phyloP scores from a whole-genome alignment of 1,140 invertebrate species.

The Caenorhabditis remanei region DNA sequence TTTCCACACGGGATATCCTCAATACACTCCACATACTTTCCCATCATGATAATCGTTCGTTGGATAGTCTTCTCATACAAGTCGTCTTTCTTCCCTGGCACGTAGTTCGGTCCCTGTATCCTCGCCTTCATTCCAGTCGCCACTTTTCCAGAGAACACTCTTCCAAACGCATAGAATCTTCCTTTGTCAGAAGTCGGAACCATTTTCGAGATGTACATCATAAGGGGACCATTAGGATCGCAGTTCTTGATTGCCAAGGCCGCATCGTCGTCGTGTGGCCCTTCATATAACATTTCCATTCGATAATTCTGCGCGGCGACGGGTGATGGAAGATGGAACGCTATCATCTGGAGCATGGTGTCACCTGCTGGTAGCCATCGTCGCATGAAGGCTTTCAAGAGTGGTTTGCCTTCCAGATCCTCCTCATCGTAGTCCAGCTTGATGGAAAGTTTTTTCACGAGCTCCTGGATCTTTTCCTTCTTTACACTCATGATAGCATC shows the following conservation, averaged over 20 bases:
- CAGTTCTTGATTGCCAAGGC: slow-evolving; percentile 87
- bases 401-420: slow-evolving; percentile 85
- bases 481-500: slow-evolving; percentile 97
- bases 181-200: slow-evolving; percentile 99
- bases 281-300: slow-evolving; percentile 98
- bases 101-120: slow-evolving; percentile 98
- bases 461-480: slow-evolving; percentile 90
- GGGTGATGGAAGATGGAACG: slow-evolving; percentile 97
- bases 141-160: slow-evolving; percentile 97
- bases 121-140: slow-evolving; percentile 93
- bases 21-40: slow-evolving; percentile 97
- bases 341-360: slow-evolving; percentile 99
- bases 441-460: slow-evolving; percentile 90
- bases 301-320: slow-evolving; percentile 98
- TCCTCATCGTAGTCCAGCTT: slow-evolving; percentile 92
- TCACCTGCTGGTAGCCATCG: slow-evolving; percentile 99
- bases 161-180: slow-evolving; percentile 99
- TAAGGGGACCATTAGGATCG: slow-evolving; percentile 93
- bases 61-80: slow-evolving; percentile 98
- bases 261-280: slow-evolving; percentile 95
- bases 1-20: slow-evolving; percentile 99
- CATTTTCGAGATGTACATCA: slow-evolving; percentile 99
- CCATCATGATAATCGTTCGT: slow-evolving; percentile 94
- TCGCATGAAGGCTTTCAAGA: slow-evolving; percentile 89
- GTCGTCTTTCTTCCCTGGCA: slow-evolving; percentile 98